A percentile compares a stretch with the other conserved stretches of the same genome.
Evolutionary conservation across 2,113 vertebrate species (phyloP).

Genomic region (Podilymbus podiceps): DNA sequence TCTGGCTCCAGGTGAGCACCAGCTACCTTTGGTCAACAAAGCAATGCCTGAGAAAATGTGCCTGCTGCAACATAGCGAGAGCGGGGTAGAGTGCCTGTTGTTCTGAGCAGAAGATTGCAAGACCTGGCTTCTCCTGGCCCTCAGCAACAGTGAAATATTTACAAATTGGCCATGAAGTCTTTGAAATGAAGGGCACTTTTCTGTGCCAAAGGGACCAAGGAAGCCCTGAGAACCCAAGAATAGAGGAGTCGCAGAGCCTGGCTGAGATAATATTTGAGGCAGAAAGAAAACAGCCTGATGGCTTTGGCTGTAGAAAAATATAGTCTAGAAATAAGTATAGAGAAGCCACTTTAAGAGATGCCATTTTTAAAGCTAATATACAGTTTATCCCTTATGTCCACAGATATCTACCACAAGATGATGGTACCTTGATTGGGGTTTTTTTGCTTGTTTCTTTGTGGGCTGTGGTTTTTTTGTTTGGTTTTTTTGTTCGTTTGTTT

Average conservation of each 20-base stretch:
- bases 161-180: not conserved
- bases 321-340: not conserved
- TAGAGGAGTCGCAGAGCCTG: rapidly evolving
- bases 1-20: not conserved
- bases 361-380: not conserved
- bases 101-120: not conserved
- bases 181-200: not conserved
- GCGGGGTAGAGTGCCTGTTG: not conserved
- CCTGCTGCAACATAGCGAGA: rapidly evolving
- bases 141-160: not conserved
- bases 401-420: not conserved
- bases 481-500: not conserved
- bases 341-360: not conserved
- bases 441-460: not conserved
- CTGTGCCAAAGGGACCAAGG: not conserved
- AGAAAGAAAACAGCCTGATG: not conserved
- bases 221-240: not conserved
- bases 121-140: not conserved
- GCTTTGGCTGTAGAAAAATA: not conserved
- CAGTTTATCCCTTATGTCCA: not conserved
- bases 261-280: not conserved
- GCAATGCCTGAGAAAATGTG: not conserved
- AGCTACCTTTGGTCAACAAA: not conserved
- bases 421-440: not conserved
- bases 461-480: too few relatives aligned